These are phyloP conservation scores for Sinocyclocheilus grahami DNA, from an alignment of 2,113 vertebrate genomes.

Conservation along the genomic window DNA sequence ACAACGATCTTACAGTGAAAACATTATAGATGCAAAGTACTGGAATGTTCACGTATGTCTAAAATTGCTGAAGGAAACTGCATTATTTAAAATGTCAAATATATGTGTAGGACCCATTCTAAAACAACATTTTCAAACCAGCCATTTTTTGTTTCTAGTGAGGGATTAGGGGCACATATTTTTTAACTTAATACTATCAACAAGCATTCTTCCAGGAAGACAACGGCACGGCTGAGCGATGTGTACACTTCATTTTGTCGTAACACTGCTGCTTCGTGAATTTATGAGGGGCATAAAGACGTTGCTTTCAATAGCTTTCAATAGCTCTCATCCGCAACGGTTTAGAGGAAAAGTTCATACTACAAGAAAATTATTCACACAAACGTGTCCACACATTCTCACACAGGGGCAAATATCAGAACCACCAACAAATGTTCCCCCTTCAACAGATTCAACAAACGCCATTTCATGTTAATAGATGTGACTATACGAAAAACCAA, in stretches of 20 bases:
- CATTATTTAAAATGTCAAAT: background rate
- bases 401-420: background rate
- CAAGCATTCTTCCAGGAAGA: constrained; percentile 23
- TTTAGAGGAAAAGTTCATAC: constrained; percentile 10
- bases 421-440: background rate
- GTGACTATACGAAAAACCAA: background rate
- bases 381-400: constrained; percentile 14
- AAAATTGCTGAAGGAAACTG: background rate
- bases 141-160: background rate
- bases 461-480: background rate
- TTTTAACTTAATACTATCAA: background rate
- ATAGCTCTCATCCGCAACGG: background rate
- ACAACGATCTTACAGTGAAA: background rate
- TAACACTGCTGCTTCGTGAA: constrained; percentile 16
- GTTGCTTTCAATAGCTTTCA: background rate
- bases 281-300: constrained; percentile 21
- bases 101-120: background rate
- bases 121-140: background rate
- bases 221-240: background rate
- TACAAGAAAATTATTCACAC: background rate
- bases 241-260: constrained; percentile 28
- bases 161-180: background rate
- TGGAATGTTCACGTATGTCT: background rate
- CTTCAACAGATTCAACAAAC: constrained; percentile 5
- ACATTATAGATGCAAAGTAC: background rate